A percentile compares a stretch with the other conserved stretches of the same genome.
phyloP scores from a whole-genome alignment of 1,140 invertebrate genomes.

The Schlechtendalia chinensis region DNA sequence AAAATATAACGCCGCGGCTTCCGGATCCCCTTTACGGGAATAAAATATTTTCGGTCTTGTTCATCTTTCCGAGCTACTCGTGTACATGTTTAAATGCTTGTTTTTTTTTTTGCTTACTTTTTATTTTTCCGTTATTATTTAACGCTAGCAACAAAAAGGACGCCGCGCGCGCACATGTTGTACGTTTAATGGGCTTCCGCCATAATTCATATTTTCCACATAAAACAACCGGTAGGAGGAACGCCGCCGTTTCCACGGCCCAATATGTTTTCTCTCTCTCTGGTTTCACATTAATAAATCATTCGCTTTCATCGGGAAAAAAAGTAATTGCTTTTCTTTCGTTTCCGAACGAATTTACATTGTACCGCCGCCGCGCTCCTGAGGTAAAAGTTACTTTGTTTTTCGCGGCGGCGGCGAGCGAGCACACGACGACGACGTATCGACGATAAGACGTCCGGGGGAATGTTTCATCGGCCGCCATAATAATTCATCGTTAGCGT shows the following conservation, averaged over 20 bases:
- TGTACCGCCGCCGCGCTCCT: background rate
- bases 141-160: constrained; percentile 38
- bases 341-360: constrained; percentile 20
- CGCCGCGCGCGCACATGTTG: constrained; percentile 49
- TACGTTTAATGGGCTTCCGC: constrained; percentile 49
- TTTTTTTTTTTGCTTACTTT: constrained; percentile 24
- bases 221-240: constrained; percentile 42
- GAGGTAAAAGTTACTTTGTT: background rate
- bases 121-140: background rate
- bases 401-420: no score
- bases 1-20: constrained; percentile 19
- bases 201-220: constrained; percentile 47
- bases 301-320: constrained; percentile 45
- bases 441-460: no score
- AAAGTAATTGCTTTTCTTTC: constrained; percentile 48
- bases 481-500: constrained; percentile 26
- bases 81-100: constrained; percentile 46
- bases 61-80: constrained; percentile 30
- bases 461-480: no score
- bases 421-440: no score
- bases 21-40: constrained; percentile 22
- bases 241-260: constrained; percentile 13
- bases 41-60: constrained; percentile 45
- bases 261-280: constrained; percentile 36
- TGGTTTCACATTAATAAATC: constrained; percentile 40